These are phyloP conservation scores for Hyposoter didymator DNA, from an alignment of 2,888 invertebrate genomes.

Conservation along the genomic window DNA sequence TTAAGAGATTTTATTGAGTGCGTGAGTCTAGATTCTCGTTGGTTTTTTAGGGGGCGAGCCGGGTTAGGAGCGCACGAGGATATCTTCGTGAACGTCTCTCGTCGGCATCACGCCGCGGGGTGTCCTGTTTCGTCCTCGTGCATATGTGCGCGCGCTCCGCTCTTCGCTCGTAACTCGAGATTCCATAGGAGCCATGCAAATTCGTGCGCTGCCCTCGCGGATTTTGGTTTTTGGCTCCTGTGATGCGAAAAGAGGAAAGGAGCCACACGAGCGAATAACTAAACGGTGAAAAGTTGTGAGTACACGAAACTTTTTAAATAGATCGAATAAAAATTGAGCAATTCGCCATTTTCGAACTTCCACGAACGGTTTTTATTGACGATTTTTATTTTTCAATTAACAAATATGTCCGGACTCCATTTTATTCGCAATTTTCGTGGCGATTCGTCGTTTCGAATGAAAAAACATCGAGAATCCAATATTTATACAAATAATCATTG, in stretches of 20 bases:
- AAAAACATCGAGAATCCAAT: not conserved
- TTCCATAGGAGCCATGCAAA: constrained; percentile 79
- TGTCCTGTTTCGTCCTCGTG: constrained; percentile 61
- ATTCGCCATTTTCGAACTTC: not conserved
- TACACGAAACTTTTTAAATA: constrained; percentile 14
- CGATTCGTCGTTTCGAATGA: not conserved
- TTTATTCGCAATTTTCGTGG: not conserved
- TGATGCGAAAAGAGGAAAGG: constrained; percentile 32
- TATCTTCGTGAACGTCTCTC: constrained; percentile 53
- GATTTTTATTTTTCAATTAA: not conserved
- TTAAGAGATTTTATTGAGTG: not conserved
- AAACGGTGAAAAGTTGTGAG: constrained; percentile 42
- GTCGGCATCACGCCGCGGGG: constrained; percentile 55
- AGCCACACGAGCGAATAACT: constrained; percentile 5
- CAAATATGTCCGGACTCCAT: not conserved
- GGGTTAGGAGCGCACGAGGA: constrained; percentile 40
- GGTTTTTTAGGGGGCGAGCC: constrained; percentile 6
- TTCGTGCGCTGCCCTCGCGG: constrained; percentile 68
- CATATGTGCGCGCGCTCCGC: constrained; percentile 22
- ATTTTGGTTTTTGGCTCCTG: constrained; percentile 49
- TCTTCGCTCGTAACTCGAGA: constrained; percentile 79
- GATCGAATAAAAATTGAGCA: constrained; percentile 37
- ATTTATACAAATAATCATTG: not conserved
- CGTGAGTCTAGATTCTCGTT: not conserved
- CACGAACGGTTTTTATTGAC: not conserved